These are phyloP conservation scores for Hestina assimilis DNA, from an alignment of 1,140 invertebrate genomes.

Conservation along the genomic window DNA sequence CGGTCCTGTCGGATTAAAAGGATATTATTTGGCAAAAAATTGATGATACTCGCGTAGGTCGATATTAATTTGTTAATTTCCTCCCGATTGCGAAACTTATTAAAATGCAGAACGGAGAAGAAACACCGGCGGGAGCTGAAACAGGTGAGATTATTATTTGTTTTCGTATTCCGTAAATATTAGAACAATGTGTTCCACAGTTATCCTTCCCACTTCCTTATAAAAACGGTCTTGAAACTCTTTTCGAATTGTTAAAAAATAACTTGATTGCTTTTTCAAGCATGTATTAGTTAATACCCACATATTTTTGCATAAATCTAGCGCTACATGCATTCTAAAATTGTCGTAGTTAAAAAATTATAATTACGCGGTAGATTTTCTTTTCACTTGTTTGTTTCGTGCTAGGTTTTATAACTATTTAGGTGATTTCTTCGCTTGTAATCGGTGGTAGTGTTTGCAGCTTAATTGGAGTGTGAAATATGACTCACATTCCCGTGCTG, in stretches of 20 bases:
- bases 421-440: conserved; percentile 59
- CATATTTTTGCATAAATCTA: conserved; percentile 22
- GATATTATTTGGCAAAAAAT: conserved; percentile 60
- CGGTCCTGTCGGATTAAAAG: conserved; percentile 61
- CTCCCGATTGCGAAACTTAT: conserved; percentile 51
- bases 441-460: conserved; percentile 67
- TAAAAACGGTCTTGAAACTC: conserved; percentile 27
- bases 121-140: conserved; percentile 49
- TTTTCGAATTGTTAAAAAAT: conserved; percentile 7
- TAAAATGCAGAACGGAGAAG: conserved; percentile 73
- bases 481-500: conserved; percentile 64
- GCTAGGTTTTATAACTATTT: conserved; percentile 58
- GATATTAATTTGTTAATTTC: conserved; percentile 40
- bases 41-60: conserved; percentile 58
- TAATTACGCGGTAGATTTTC: conserved; percentile 53
- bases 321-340: conserved; percentile 6
- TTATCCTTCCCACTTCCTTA: conserved; percentile 46
- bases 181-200: conserved; percentile 48
- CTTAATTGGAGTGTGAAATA: conserved; percentile 74
- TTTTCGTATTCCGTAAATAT: conserved; percentile 56
- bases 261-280: conserved; percentile 8
- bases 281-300: conserved; percentile 54
- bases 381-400: conserved; percentile 62
- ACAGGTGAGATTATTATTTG: conserved; percentile 62
- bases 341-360: conserved; percentile 16